Percentiles rank a stretch among this genome's conserved stretches.
phyloP scores from a whole-genome alignment of 2,888 invertebrate genomes.

The Sipha maydis region DNA sequence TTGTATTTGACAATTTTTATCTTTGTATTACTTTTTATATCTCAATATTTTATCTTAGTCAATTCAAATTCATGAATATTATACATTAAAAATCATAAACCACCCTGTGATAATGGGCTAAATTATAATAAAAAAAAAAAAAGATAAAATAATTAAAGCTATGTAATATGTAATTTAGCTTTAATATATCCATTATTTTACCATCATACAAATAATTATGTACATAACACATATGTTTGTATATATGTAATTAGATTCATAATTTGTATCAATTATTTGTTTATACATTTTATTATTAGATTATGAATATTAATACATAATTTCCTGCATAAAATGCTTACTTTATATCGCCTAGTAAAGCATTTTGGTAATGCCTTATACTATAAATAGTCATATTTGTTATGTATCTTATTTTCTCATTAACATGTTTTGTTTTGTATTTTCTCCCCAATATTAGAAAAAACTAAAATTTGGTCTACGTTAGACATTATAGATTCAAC shows the following conservation, averaged over 20 bases:
- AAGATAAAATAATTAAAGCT: not conserved
- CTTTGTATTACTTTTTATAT: not conserved
- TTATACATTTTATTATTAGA: constrained; percentile 4
- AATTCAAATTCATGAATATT: constrained; percentile 22
- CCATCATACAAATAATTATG: not conserved
- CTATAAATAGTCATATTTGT: not conserved
- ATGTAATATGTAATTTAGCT: not conserved
- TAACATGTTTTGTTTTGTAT: not conserved
- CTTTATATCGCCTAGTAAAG: not conserved
- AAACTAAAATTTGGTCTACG: too few species aligned
- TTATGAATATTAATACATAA: not conserved
- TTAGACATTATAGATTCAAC: too few species aligned
- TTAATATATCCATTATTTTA: constrained; percentile 33
- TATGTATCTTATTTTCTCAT: not conserved
- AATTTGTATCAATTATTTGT: not conserved
- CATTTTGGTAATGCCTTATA: not conserved
- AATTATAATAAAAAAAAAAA: not conserved
- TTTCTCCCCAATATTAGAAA: not conserved
- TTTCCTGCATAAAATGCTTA: not conserved
- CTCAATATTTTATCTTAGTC: constrained; percentile 13
- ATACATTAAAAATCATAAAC: constrained; percentile 5
- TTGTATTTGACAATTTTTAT: not conserved
- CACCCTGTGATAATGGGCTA: constrained; percentile 55
- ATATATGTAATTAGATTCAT: not conserved
- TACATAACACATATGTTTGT: not conserved